Conservation (phyloP, 2,888 invertebrate species). For the Carcina quercana region DNA sequence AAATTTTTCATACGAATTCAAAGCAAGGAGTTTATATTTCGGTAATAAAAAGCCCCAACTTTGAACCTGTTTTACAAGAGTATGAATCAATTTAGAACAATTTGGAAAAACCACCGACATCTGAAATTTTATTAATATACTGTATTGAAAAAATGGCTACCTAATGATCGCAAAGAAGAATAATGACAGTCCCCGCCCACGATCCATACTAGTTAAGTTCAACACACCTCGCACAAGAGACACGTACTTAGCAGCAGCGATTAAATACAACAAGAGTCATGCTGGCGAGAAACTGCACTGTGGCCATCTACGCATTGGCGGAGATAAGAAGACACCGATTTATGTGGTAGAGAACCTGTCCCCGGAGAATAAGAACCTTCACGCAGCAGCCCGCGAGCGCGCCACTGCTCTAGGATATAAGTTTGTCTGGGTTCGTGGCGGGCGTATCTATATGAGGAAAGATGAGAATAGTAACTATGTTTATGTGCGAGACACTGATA, state of each 20-base stretch:
- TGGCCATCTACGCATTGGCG: conserved; percentile 3
- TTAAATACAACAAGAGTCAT: conserved; percentile 11
- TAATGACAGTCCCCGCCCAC: too few relatives aligned
- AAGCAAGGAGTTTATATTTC: too few relatives aligned
- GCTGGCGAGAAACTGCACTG: conserved; percentile 7
- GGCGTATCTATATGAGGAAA: conserved; percentile 11
- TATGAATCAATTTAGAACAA: too few relatives aligned
- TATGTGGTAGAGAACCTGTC: conserved; percentile 10
- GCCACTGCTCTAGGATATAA: too few relatives aligned
- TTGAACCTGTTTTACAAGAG: too few relatives aligned
- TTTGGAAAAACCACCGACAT: too few relatives aligned
- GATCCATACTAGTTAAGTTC: conserved; percentile 11
- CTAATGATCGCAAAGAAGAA: too few relatives aligned
- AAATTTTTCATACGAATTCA: too few relatives aligned
- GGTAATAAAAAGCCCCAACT: too few relatives aligned
- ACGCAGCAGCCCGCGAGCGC: too few relatives aligned
- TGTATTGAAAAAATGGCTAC: too few relatives aligned
- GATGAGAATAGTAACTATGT: conserved; percentile 3
- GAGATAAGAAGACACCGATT: conserved; percentile 4
- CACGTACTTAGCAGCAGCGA: conserved; percentile 9
- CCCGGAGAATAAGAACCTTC: conserved; percentile 11
- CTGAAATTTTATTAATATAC: too few relatives aligned
- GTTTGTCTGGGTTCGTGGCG: conserved; percentile 10
- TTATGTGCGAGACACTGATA: background rate
- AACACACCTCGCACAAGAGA: conserved; percentile 9